Conservation (phyloP, 2,113 vertebrate species). For the Hoplias malabaricus region DNA sequence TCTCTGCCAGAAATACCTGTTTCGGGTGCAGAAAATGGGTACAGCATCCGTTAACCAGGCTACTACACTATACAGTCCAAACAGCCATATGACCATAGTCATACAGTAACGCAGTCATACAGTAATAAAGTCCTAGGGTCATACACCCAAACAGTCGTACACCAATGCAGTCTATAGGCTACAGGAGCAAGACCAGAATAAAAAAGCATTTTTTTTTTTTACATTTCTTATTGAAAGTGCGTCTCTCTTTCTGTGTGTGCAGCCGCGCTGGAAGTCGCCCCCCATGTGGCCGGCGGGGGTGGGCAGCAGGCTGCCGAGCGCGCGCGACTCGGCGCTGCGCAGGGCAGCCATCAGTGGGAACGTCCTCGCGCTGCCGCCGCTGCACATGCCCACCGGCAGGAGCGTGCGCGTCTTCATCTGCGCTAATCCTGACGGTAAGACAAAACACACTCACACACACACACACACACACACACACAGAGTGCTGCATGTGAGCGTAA, state of each 20-base stretch:
- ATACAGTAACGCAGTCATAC: too few relatives aligned
- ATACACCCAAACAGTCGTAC: too few relatives aligned
- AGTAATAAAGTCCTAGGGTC: too few relatives aligned
- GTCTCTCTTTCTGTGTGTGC: constrained; percentile 15
- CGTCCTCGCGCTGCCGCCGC: constrained; percentile 83
- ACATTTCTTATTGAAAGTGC: background rate
- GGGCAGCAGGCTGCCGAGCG: constrained; percentile 82
- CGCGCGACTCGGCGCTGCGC: constrained; percentile 89
- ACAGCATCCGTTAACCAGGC: too few relatives aligned
- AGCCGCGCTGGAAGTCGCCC: constrained; percentile 77
- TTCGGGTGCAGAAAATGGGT: too few relatives aligned
- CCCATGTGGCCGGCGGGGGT: constrained; percentile 90
- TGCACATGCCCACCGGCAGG: constrained; percentile 86
- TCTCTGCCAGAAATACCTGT: too few relatives aligned
- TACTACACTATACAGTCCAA: too few relatives aligned
- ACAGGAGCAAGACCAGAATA: background rate
- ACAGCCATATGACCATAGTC: too few relatives aligned
- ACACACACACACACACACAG: background rate
- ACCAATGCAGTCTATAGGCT: background rate
- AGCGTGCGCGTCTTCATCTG: constrained; percentile 92
- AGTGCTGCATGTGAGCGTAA: constrained; percentile 10
- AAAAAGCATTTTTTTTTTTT: background rate
- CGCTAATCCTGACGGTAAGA: constrained; percentile 90
- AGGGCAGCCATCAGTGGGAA: constrained; percentile 88
- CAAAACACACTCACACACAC: background rate